Evolutionary conservation across 92 coral and sea anemone genomes (phyloP), one percentile per base, ranked within the genome.

Genomic region (Epizoanthus scotinus): DNA sequence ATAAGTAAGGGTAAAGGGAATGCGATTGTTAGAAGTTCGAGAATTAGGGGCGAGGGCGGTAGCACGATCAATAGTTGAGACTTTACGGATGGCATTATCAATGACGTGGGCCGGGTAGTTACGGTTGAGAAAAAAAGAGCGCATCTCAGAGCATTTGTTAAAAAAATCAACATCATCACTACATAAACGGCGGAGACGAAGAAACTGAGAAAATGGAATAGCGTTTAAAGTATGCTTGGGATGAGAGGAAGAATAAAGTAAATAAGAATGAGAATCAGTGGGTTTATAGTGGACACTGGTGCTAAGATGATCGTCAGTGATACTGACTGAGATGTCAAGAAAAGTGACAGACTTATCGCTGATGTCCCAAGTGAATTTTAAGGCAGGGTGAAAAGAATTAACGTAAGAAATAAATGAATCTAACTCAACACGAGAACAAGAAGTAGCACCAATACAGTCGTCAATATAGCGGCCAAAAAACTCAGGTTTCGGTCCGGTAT

Each of bases 181-280:
- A 38, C 84, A 79, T 14, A 79, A 5, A 64, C 84, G 84, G 62
- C 73, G 84, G n/a, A 79, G 84, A n/a, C 40, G 73, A 63, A 79
- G 61, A 44, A 79, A 79, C 19, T 79, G 84, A 3, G 73, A 63
- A 63, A 36, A 79, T 12, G 84, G 74, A 1, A 63, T 79, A 8
- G 84, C 64, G 13, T 50, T 38, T 47, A 64, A 64, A 38, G 59
- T n/a, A 63, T 42, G 84, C 63, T 63, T 28, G 61, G 84, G 84
- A 24, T 79, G 84, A 49, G 21, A 78, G 14, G 83, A 78, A 57
- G 83, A 29, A n/a, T 18, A 61, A 14, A 31, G 19, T 29, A 78
- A 73, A 29, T 78, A 78, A 73, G 60, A 38, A 17, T 78, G 83
- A 63, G 72, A 62, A 63, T 78, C 83, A 8, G 72, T 78, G 6